phyloP scores from a whole-genome alignment of 2,113 vertebrate genomes.

The Cephalopterus ornatus region DNA sequence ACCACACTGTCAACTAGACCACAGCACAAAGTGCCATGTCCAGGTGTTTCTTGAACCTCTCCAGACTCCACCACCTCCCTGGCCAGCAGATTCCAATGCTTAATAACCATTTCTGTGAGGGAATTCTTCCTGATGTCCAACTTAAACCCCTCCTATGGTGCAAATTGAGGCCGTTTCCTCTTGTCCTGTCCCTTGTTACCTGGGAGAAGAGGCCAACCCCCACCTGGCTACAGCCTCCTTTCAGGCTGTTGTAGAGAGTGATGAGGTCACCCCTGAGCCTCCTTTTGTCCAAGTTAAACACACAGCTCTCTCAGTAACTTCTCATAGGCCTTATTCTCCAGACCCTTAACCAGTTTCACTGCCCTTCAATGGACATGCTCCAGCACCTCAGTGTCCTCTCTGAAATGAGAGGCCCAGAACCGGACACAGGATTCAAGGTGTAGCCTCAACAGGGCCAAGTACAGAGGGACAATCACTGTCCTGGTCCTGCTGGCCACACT shows the following conservation, averaged over 20 bases:
- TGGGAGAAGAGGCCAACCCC: background rate
- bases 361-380: background rate
- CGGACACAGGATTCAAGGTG: too few relatives aligned
- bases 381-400: background rate
- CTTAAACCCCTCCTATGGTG: background rate
- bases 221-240: background rate
- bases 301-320: background rate
- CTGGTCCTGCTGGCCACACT: background rate
- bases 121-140: background rate
- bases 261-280: background rate
- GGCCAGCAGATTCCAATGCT: background rate
- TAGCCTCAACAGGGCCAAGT: background rate
- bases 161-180: background rate
- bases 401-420: background rate
- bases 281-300: background rate
- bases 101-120: background rate
- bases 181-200: background rate
- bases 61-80: background rate
- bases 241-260: background rate
- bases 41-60: background rate
- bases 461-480: too few relatives aligned
- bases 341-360: accelerated
- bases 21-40: too few relatives aligned
- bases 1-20: background rate
- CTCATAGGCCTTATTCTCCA: background rate